Evolutionary conservation across 2,797 vertebrate species (phyloP).

Genomic region (Peromyscus attwateri): DNA sequence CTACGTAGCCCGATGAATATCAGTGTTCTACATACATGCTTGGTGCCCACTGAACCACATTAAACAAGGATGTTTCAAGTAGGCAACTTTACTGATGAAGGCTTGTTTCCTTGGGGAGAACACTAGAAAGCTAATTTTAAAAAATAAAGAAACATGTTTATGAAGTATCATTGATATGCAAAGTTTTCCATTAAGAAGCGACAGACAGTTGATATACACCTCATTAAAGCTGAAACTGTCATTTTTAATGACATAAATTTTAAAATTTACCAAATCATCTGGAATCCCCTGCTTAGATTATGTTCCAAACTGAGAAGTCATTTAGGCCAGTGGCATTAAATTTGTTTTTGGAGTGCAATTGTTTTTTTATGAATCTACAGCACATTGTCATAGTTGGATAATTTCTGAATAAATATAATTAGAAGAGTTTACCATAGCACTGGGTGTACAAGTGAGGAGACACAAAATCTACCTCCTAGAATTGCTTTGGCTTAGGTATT

Average conservation of each 20-base stretch:
- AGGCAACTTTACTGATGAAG: conserved; percentile 59
- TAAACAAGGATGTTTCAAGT: conserved; percentile 67
- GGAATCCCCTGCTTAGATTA: conserved; percentile 57
- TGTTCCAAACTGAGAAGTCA: conserved; percentile 63
- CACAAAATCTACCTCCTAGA: conserved; percentile 65
- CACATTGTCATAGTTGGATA: background rate
- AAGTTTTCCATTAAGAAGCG: conserved; percentile 62
- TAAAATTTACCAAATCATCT: conserved; percentile 69
- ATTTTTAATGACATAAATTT: conserved; percentile 68
- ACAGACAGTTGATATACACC: conserved; percentile 50
- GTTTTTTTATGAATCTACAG: conserved; percentile 64
- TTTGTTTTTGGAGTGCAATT: background rate
- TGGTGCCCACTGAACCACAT: conserved; percentile 69
- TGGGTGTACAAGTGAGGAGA: conserved; percentile 16
- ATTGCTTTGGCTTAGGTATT: conserved; percentile 64
- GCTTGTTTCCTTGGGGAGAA: conserved; percentile 62
- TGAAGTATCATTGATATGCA: conserved; percentile 37
- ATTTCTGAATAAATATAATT: conserved; percentile 63
- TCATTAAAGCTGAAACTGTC: conserved; percentile 70
- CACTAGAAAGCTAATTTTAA: conserved; percentile 63
- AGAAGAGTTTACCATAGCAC: conserved; percentile 41
- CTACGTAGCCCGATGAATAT: conserved; percentile 68
- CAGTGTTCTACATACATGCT: conserved; percentile 54
- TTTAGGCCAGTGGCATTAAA: conserved; percentile 59
- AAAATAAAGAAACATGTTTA: conserved; percentile 71